Evolutionary conservation across 2,797 vertebrate genomes (phyloP).

Genomic region (Ficedula albicollis): DNA sequence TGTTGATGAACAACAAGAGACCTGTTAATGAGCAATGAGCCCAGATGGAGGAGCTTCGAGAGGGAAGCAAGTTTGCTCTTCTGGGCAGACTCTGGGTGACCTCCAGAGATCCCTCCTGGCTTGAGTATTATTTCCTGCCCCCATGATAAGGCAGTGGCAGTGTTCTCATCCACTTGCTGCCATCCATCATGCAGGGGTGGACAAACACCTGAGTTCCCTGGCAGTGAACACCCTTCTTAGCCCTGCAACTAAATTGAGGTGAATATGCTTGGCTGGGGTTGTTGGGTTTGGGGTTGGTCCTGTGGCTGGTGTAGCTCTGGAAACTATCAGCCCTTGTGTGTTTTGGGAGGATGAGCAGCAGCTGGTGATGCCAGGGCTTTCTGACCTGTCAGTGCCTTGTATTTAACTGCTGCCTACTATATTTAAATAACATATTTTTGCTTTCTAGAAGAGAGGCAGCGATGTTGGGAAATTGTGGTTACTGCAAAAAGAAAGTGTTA

Average conservation of each 20-base stretch:
- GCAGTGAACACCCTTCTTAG: background rate
- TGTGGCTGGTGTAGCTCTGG: rapidly evolving
- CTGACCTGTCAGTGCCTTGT: background rate
- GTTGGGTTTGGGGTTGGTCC: background rate
- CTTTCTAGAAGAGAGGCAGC: background rate
- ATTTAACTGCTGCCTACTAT: background rate
- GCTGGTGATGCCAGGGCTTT: background rate
- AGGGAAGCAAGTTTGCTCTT: background rate
- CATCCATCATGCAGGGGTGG: background rate
- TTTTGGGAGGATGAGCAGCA: background rate
- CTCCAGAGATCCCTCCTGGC: background rate
- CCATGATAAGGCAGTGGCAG: background rate
- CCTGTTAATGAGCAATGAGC: background rate
- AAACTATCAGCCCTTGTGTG: background rate
- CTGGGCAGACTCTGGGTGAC: background rate
- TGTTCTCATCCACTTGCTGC: background rate
- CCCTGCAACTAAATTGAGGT: rapidly evolving
- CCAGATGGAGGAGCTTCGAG: background rate
- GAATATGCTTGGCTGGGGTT: rapidly evolving
- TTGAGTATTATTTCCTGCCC: background rate
- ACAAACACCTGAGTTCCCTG: background rate
- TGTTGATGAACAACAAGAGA: background rate
- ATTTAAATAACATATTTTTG: background rate
- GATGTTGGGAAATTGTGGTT: background rate
- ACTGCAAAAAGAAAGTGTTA: background rate